Base-by-base conservation (phyloP, 2,113 vertebrate genomes). In the Ardeotis arabs region DNA sequence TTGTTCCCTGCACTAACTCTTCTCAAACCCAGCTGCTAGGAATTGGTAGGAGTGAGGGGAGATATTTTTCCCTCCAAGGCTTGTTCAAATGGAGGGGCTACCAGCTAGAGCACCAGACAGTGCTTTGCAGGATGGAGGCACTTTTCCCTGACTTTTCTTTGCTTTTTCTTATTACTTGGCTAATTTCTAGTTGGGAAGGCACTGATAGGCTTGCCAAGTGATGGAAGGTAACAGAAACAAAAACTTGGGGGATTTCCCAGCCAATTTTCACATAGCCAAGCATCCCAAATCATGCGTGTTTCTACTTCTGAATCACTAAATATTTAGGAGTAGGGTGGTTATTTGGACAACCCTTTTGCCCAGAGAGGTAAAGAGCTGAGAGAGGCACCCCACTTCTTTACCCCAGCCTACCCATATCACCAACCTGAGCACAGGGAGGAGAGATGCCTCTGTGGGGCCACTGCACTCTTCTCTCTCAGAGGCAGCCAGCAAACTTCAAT, bases 221-320 rank as follows among this genome's bases (percentile, higher is more conserved):
- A 76, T 37, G 91, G 91, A 87, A 87, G 50, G 91, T 93, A 95
- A 87, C 28, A 93, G 23, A 44, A 92, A 63, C 85, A 66, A 75
- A 91, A 66, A 1, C 18, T 28, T 84, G 56, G 81, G 95, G 94
- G 50, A 95, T 95, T 97, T 97, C 96, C 95, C 37, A 3, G 62
- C 7, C 84, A 89, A 72, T 95, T 94, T 95, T 92, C 66, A 59
- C 16, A 3, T 14, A 87, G 28, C 29, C 70, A 89, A 24, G 14
- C 37, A 83, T 76, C 50, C 8, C 7, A 92, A 91, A 87, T 67
- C 19, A 53, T 58, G 39, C 50, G 19, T 70, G 18, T 60, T 89
- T 93, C 53, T 96, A 18, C 63, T 91, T 55, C 62, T 89, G 83
- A 93, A 87, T 85, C 58, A 76, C 29, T 69, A 90, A 35, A 15